A percentile compares a stretch with the other conserved stretches of the same genome.
Evolutionary conservation across 2,888 invertebrate genomes (phyloP).

Genomic region (Serripes groenlandicus): DNA sequence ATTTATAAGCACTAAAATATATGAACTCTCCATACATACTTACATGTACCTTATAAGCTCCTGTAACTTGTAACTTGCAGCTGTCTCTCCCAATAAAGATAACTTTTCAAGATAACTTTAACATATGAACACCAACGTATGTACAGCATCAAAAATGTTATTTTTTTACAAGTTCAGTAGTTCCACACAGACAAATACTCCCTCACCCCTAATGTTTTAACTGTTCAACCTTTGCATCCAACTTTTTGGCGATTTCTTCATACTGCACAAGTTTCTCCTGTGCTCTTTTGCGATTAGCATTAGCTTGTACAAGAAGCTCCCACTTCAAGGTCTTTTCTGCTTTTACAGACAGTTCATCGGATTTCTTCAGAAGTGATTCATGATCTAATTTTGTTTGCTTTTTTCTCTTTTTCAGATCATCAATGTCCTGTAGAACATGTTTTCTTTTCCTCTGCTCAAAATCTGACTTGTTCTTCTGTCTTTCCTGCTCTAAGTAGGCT

Average conservation of each 20-base stretch:
- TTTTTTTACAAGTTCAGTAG: no score
- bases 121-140: no score
- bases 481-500: not conserved
- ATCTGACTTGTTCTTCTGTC: conserved; percentile 5
- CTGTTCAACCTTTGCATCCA: not conserved
- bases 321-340: conserved; percentile 31
- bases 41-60: no score
- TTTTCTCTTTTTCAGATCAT: conserved; percentile 24
- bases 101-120: no score
- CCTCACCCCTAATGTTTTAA: no score
- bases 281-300: conserved; percentile 25
- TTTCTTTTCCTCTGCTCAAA: conserved; percentile 17
- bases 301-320: conserved; percentile 20
- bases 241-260: not conserved
- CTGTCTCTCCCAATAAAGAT: no score
- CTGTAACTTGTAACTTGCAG: no score
- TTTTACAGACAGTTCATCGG: conserved; percentile 19
- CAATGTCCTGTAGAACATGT: conserved; percentile 25
- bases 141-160: no score
- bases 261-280: not conserved
- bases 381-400: conserved; percentile 15
- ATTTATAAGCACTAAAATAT: no score
- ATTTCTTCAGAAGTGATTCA: conserved; percentile 20
- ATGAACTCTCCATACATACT: no score
- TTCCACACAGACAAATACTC: no score